Conservation (phyloP, 2,113 vertebrate genomes). For the Turnix velox region DNA sequence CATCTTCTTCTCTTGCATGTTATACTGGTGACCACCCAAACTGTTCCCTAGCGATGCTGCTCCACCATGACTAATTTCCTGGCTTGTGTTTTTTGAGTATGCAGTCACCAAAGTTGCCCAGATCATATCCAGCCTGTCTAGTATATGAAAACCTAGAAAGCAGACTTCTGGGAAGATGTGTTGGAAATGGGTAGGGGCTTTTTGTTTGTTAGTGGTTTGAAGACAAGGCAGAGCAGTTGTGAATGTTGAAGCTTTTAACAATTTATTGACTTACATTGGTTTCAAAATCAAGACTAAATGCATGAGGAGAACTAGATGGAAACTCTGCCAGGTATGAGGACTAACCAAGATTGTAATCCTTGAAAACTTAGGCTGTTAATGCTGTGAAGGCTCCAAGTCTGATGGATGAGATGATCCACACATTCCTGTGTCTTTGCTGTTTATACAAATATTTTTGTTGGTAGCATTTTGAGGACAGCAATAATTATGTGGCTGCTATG, state of each 20-base stretch:
- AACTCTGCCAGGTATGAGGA: background rate
- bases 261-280: background rate
- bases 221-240: background rate
- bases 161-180: background rate
- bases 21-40: background rate
- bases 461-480: background rate
- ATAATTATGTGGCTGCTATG: background rate
- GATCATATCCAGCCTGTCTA: background rate
- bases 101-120: background rate
- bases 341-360: background rate
- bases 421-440: background rate
- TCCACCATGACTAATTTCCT: slow-evolving; percentile 32
- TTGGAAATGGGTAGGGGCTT: background rate
- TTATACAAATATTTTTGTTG: background rate
- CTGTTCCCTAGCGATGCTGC: background rate
- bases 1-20: background rate
- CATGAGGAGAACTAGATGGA: background rate
- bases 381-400: background rate
- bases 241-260: background rate
- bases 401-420: background rate
- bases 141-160: slow-evolving; percentile 26
- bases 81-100: slow-evolving; percentile 19
- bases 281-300: background rate
- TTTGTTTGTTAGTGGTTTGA: background rate
- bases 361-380: background rate